A percentile compares a stretch with the other conserved stretches of the same genome.
phyloP scores from a whole-genome alignment of 2,888 invertebrate genomes.

The Diarsia dahlii region DNA sequence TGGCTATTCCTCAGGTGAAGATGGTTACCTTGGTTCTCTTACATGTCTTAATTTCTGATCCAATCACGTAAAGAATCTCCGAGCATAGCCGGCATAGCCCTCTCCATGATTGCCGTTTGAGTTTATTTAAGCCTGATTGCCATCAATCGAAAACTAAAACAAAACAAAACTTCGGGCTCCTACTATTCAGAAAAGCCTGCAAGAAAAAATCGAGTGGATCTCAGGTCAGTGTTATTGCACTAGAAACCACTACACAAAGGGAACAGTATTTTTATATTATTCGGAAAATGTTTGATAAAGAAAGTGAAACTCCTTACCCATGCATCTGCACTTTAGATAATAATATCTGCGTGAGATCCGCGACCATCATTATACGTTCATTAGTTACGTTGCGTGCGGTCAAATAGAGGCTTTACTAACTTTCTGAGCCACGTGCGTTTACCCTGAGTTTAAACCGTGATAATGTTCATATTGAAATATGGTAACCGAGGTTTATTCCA shows the following conservation, averaged over 20 bases:
- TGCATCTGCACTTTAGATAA: slow-evolving; percentile 36
- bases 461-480: not conserved
- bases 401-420: slow-evolving; percentile 17
- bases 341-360: slow-evolving; percentile 18
- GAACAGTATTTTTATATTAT: not conserved
- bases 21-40: too few species aligned
- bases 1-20: too few species aligned
- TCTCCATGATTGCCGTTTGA: too few species aligned
- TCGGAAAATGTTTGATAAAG: not conserved
- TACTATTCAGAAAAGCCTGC: too few species aligned
- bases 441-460: slow-evolving; percentile 16
- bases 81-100: too few species aligned
- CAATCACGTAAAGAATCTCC: too few species aligned
- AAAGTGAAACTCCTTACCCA: slow-evolving; percentile 27
- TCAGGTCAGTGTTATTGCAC: not conserved
- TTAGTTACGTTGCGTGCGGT: slow-evolving; percentile 53
- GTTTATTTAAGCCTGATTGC: too few species aligned
- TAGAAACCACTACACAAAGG: not conserved
- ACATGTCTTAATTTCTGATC: too few species aligned
- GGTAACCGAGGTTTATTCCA: not conserved
- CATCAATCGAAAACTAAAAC: too few species aligned
- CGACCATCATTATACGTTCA: slow-evolving; percentile 48
- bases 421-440: slow-evolving; percentile 30
- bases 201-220: not conserved
- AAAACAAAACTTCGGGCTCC: too few species aligned